Conservation (phyloP, 2,113 vertebrate species). For the Python bivittatus region DNA sequence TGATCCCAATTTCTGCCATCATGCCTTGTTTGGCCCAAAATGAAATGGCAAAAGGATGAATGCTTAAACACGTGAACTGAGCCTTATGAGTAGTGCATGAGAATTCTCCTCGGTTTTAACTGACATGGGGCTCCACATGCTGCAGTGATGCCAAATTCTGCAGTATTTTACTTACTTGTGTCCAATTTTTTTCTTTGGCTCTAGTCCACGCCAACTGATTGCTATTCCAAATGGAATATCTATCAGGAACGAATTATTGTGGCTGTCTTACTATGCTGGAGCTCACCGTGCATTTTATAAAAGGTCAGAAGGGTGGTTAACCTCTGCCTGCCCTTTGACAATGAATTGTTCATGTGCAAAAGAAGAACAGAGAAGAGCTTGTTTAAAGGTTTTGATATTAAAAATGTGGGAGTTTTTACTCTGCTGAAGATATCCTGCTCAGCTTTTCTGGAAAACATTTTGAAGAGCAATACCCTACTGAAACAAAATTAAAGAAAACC, state of each 20-base stretch:
- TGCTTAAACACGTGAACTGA: not conserved
- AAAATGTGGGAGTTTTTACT: not conserved
- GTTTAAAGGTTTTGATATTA: conserved; percentile 12
- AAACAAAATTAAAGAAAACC: no score
- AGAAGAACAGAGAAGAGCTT: not conserved
- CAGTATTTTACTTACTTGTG: conserved; percentile 42
- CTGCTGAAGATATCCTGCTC: not conserved
- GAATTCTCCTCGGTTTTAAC: conserved; percentile 52
- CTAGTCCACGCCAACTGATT: conserved; percentile 18
- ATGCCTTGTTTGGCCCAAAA: no score
- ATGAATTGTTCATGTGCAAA: conserved; percentile 1
- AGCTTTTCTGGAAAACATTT: not conserved
- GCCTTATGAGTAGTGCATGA: conserved; percentile 46
- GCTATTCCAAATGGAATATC: conserved; percentile 47
- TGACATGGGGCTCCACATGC: not conserved
- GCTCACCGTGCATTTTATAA: not conserved
- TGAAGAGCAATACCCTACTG: no score
- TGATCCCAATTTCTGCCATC: no score
- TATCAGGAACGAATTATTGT: conserved; percentile 36
- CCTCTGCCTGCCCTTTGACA: not conserved
- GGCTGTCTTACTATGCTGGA: conserved; percentile 10
- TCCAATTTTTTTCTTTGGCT: conserved; percentile 52
- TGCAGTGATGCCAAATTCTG: conserved; percentile 40
- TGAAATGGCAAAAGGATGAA: not conserved
- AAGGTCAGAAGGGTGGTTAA: conserved; percentile 14